A percentile compares a stretch with the other conserved stretches of the same genome.
phyloP scores from a whole-genome alignment of 2,888 invertebrate genomes.

The Watsonalla cultraria region DNA sequence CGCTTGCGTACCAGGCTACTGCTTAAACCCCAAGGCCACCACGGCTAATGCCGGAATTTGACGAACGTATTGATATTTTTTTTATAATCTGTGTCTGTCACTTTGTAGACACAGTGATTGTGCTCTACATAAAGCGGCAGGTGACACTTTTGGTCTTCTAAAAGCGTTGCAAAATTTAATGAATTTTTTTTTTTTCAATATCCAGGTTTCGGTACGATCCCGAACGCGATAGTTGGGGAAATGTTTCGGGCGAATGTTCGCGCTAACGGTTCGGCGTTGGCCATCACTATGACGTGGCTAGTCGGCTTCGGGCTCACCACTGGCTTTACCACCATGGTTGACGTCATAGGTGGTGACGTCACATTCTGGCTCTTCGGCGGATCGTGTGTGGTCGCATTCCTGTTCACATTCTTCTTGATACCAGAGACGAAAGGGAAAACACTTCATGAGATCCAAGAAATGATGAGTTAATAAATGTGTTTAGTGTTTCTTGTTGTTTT shows the following conservation, averaged over 20 bases:
- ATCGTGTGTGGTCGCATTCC: constrained; percentile 28
- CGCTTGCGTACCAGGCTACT: too few species aligned
- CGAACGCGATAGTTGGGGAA: constrained; percentile 38
- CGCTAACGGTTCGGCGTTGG: constrained; percentile 32
- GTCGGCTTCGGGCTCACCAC: constrained; percentile 34
- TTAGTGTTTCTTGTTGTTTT: background rate
- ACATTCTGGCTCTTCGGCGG: constrained; percentile 41
- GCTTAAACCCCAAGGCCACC: too few species aligned
- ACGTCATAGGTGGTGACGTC: constrained; percentile 29
- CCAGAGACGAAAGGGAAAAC: constrained; percentile 45
- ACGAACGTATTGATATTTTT: too few species aligned
- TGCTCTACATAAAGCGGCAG: too few species aligned
- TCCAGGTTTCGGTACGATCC: constrained; percentile 42
- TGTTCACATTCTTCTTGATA: constrained; percentile 31
- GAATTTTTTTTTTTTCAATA: background rate
- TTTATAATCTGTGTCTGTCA: too few species aligned
- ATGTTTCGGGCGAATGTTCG: constrained; percentile 42
- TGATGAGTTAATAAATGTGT: constrained; percentile 26
- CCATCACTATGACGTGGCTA: constrained; percentile 34
- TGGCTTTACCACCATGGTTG: constrained; percentile 30
- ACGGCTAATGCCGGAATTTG: too few species aligned
- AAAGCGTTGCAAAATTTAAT: background rate
- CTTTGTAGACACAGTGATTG: too few species aligned
- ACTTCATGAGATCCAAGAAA: constrained; percentile 37
- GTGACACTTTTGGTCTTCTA: background rate